Evolutionary conservation across 2,888 invertebrate species (phyloP).

Genomic region (Oscheius sp.): DNA sequence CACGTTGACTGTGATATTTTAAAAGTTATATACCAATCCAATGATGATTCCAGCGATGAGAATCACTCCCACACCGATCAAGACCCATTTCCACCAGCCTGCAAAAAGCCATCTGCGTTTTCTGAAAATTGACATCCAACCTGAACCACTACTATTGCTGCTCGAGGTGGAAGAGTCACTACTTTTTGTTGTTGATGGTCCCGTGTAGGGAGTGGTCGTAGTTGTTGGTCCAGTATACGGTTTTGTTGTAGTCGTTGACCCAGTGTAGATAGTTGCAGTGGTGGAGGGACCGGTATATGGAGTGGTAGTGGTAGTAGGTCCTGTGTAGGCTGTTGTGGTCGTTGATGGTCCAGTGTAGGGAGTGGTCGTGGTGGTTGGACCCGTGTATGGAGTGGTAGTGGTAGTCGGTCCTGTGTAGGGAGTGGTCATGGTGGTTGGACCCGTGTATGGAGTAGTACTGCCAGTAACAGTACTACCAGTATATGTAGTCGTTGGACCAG

Average conservation of each 20-base stretch:
- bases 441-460: background rate
- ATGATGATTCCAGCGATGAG: conserved; percentile 13
- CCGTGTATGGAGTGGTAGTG: no score
- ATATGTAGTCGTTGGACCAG: no score
- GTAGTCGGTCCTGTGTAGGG: background rate
- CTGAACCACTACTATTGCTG: background rate
- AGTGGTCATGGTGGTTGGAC: background rate
- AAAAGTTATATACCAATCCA: conserved; percentile 4
- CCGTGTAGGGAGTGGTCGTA: background rate
- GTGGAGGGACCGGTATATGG: background rate
- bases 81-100: conserved; percentile 13
- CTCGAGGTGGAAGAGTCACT: background rate
- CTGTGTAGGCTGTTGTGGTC: no score
- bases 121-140: background rate
- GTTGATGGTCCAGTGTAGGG: no score
- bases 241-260: background rate
- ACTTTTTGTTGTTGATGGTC: background rate
- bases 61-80: conserved; percentile 14
- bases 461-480: conserved; percentile 3
- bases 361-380: no score
- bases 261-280: background rate
- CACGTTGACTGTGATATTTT: background rate
- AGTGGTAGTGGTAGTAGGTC: background rate
- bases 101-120: background rate
- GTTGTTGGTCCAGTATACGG: background rate